A percentile compares a stretch with the other conserved stretches of the same genome.
These are phyloP conservation scores for Sebastes minor DNA, from an alignment of 2,797 vertebrate species.

Conservation along the genomic window DNA sequence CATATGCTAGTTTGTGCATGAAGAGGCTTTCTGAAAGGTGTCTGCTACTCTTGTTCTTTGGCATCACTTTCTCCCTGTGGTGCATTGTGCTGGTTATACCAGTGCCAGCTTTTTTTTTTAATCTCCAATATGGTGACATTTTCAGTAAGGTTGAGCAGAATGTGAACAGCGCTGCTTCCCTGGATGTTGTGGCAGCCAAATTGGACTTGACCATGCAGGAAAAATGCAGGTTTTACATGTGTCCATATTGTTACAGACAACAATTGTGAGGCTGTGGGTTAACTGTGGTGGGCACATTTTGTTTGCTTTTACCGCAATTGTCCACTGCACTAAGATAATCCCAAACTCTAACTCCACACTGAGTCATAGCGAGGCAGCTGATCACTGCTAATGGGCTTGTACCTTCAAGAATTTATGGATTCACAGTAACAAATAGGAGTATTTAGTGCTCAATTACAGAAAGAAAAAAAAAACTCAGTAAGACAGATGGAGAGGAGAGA, in stretches of 20 bases:
- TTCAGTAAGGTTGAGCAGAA: neutral
- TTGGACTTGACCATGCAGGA: neutral
- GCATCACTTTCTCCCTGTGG: neutral
- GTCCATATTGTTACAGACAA: no score
- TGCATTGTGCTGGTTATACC: neutral
- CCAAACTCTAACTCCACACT: neutral
- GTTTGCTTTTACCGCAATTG: neutral
- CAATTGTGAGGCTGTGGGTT: no score
- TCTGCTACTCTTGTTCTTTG: neutral
- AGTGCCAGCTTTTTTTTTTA: neutral
- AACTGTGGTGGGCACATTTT: neutral
- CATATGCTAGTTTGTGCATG: neutral
- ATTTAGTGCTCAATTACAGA: neutral
- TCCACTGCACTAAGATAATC: neutral
- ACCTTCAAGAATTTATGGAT: neutral
- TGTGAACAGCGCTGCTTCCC: neutral
- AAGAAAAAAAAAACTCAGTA: neutral
- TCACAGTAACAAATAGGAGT: neutral
- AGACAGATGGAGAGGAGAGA: slow-evolving; percentile 25
- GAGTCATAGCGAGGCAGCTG: neutral
- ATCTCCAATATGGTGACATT: neutral
- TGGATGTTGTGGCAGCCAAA: neutral
- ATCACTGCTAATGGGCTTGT: neutral
- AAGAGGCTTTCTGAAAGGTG: neutral
- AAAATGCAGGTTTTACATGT: no score